A percentile compares a stretch with the other conserved stretches of the same genome.
Conservation (phyloP, 2,113 vertebrate species). For the Campylorhamphus procurvoides region DNA sequence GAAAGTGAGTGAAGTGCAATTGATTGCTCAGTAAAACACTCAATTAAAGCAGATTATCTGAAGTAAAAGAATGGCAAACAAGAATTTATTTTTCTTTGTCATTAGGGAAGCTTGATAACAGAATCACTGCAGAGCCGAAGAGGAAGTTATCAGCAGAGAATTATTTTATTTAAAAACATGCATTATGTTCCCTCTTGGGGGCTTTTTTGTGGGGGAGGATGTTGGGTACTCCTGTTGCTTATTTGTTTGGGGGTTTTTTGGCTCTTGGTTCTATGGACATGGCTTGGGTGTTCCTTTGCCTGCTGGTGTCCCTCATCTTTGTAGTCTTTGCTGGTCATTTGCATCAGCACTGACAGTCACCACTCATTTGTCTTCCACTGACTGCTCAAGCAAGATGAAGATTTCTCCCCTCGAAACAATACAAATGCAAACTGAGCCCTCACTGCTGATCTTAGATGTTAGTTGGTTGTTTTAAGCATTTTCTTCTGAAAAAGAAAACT, state of each 20-base stretch:
- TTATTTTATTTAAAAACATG: not conserved
- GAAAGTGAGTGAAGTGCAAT: not conserved
- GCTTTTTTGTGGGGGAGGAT: rapidly evolving
- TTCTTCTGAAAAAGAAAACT: not conserved
- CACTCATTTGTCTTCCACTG: not conserved
- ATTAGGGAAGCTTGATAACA: not conserved
- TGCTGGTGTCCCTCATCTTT: not conserved
- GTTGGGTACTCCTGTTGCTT: not conserved
- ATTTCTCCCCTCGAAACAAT: not conserved
- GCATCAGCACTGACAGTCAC: not conserved
- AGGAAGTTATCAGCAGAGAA: not conserved
- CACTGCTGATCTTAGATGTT: not conserved
- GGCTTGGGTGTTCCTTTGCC: not conserved
- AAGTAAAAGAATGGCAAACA: not conserved
- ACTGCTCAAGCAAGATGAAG: not conserved
- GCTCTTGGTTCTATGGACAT: not conserved
- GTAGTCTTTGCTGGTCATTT: not conserved
- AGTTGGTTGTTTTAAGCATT: not conserved
- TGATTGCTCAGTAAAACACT: not conserved
- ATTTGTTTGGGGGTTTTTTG: rapidly evolving
- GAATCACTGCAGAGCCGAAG: not conserved
- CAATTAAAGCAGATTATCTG: not conserved
- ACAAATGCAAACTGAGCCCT: not conserved
- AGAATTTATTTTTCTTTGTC: not conserved
- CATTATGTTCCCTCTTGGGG: not conserved